Evolutionary conservation across 2,113 vertebrate species (phyloP).

Genomic region (Ammodytes dubius): DNA sequence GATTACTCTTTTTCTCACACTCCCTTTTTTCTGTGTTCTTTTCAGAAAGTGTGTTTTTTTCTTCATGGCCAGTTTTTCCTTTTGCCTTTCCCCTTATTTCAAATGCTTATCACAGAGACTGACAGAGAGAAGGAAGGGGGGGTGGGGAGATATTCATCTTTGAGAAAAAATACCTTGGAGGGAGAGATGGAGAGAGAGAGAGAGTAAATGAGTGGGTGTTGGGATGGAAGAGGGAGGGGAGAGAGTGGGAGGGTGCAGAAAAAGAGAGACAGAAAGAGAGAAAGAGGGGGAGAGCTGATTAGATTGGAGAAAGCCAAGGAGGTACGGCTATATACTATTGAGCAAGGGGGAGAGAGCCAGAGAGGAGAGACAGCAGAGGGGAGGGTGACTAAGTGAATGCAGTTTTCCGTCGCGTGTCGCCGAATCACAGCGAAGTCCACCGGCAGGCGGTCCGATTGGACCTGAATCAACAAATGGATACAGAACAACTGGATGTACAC

Average conservation of each 20-base stretch:
- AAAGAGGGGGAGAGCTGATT: slow-evolving; percentile 72
- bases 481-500: slow-evolving; percentile 57
- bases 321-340: slow-evolving; percentile 80
- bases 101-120: slow-evolving; percentile 66
- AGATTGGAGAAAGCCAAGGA: slow-evolving; percentile 84
- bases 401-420: slow-evolving; percentile 78
- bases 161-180: slow-evolving; percentile 77
- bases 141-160: slow-evolving; percentile 71
- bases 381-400: slow-evolving; percentile 85
- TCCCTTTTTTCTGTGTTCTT: not conserved
- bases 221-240: slow-evolving; percentile 43
- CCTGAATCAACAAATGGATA: slow-evolving; percentile 77
- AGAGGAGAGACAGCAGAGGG: slow-evolving; percentile 61
- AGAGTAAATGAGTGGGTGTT: slow-evolving; percentile 63
- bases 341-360: slow-evolving; percentile 76
- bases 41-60: slow-evolving; percentile 36
- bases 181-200: slow-evolving; percentile 44
- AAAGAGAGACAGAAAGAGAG: slow-evolving; percentile 47
- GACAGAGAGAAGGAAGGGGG: slow-evolving; percentile 56
- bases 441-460: slow-evolving; percentile 64
- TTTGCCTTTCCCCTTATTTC: slow-evolving; percentile 50
- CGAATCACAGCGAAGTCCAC: slow-evolving; percentile 79
- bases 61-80: slow-evolving; percentile 49
- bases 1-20: slow-evolving; percentile 41
- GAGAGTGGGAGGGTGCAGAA: slow-evolving; percentile 66